phyloP scores from a whole-genome alignment of 2,113 vertebrate species.

The Gopherus evgoodei region DNA sequence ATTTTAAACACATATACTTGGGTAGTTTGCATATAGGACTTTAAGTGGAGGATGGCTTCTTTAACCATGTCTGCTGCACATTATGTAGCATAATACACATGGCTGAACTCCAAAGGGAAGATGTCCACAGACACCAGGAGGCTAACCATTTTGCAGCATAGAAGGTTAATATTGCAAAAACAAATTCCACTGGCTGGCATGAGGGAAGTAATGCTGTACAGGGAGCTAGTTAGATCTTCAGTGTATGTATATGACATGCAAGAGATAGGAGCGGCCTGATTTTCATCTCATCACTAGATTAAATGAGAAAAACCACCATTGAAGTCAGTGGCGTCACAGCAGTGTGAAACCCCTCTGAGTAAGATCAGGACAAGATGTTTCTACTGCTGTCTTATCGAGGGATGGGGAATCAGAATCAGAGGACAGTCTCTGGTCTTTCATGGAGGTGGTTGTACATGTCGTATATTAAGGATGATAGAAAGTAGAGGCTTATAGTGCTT shows the following conservation, averaged over 20 bases:
- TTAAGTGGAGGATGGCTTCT: background rate
- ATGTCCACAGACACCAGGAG: background rate
- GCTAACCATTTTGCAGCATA: rapidly evolving
- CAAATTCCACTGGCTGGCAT: background rate
- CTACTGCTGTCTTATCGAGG: background rate
- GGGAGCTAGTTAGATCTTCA: background rate
- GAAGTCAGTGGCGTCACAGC: background rate
- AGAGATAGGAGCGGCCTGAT: background rate
- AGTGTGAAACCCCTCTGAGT: background rate
- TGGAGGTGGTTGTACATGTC: background rate
- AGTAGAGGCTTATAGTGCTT: background rate
- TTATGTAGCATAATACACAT: background rate
- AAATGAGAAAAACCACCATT: background rate
- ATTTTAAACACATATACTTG: rapidly evolving
- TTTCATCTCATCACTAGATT: background rate
- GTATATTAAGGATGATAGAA: background rate
- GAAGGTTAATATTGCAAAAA: background rate
- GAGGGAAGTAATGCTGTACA: background rate
- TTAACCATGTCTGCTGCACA: background rate
- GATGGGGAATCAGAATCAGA: background rate
- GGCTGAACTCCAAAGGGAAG: background rate
- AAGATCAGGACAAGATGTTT: background rate
- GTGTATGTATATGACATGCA: background rate
- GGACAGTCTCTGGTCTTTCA: background rate
- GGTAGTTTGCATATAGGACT: background rate